Base-by-base conservation (phyloP, 1,140 invertebrate species). In the Heliconius himera region DNA sequence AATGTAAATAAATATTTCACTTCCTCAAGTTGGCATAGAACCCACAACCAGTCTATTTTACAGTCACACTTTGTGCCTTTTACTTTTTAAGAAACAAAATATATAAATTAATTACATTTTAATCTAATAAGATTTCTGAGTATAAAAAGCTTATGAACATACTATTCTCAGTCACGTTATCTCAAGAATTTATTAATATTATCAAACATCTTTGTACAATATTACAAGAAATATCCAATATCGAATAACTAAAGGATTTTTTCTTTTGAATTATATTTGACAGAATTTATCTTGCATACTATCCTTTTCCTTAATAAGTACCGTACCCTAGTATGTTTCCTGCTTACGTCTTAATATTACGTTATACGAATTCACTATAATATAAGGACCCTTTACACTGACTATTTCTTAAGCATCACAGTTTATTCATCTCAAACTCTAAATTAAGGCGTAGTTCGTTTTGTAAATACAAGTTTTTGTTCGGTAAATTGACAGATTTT, bases 401-500 rank as follows among this genome's bases (percentile, higher is more conserved):
- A 54, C 9, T 22, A 79, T 76, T 26, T 74, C n/a, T 26, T 56
- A 73, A 18, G 41, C 5, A 8, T 38, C 18, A 72, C 71, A 70
- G 81, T 51, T 84, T 81, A 73, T 72, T 41, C 18, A 78, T 26
- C 26, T n/a, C 9, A 71, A 36, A 56, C 26, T 18, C 56, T 70
- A 81, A 82, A 60, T 80, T 73, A 8, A 74, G 73, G 76, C 70
- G 73, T 73, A 81, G 60, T 82, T 82, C 83, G 81, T 84, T 84
- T 82, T 83, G 77, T 70, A 79, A 85, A 78, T 74, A 79, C 70
- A 76, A 26, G 54, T 56, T 78, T 81, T 81, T 85, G 82, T 85
- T 83, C 79, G 71, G 74, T 54, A 84, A 85, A 87, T 83, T 81
- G 79, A 82, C 82, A 82, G 80, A 85, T 81, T 83, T 83, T 79